Evolutionary conservation across 2,113 vertebrate species (phyloP).

Genomic region (Myotis lucifugus): DNA sequence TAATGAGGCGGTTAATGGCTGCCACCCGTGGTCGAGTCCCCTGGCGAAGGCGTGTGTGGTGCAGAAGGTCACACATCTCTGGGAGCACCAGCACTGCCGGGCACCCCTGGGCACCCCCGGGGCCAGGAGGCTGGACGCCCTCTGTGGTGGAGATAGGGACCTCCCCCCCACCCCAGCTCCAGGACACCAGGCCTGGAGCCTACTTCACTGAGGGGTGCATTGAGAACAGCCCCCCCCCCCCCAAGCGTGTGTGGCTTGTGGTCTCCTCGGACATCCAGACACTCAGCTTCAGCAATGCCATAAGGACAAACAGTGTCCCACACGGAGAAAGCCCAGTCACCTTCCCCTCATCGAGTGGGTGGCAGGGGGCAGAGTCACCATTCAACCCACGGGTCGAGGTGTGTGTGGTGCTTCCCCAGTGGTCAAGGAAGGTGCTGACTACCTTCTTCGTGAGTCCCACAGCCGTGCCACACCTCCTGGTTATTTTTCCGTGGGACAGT

Average conservation of each 20-base stretch:
- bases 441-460: not conserved
- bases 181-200: not conserved
- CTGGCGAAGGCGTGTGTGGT: not conserved
- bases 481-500: not conserved
- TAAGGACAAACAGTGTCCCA: not conserved
- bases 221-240: not conserved
- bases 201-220: not conserved
- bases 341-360: not conserved
- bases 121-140: not conserved
- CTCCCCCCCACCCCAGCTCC: not conserved
- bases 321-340: not conserved
- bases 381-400: not conserved
- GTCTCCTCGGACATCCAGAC: not conserved
- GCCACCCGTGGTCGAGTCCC: conserved; percentile 70
- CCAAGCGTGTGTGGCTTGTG: not conserved
- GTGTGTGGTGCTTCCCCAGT: not conserved
- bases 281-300: not conserved
- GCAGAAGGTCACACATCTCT: conserved; percentile 36
- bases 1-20: conserved; percentile 83
- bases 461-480: not conserved
- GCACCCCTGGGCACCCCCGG: not conserved
- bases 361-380: not conserved
- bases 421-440: not conserved
- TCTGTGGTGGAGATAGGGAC: not conserved
- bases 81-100: not conserved